These are phyloP conservation scores for Syrmaticus mikado DNA, from an alignment of 2,113 vertebrate species.

Conservation along the genomic window DNA sequence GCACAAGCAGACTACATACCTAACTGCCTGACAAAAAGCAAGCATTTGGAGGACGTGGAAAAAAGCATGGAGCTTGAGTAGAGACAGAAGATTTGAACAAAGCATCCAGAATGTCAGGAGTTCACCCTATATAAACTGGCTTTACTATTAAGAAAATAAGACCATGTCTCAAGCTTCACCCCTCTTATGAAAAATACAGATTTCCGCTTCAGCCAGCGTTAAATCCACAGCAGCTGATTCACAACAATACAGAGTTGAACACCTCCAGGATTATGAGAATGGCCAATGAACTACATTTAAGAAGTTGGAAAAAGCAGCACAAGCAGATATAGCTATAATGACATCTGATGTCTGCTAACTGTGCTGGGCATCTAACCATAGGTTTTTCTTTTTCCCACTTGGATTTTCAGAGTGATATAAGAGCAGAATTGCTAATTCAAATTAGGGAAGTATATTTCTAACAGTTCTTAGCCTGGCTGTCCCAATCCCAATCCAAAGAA, in stretches of 20 bases:
- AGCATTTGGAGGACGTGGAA: not conserved
- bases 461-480: not conserved
- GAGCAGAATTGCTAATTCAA: not conserved
- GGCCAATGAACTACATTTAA: not conserved
- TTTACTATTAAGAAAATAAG: not conserved
- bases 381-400: not conserved
- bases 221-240: not conserved
- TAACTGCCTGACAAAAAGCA: not conserved
- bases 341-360: not conserved
- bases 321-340: not conserved
- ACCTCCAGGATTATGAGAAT: not conserved
- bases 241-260: not conserved
- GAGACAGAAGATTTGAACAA: not conserved
- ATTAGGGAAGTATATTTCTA: too few species aligned
- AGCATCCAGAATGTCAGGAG: not conserved
- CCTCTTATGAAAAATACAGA: not conserved
- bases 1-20: not conserved
- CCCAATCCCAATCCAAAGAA: not conserved
- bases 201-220: not conserved
- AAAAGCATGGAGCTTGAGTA: not conserved
- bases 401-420: not conserved
- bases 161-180: not conserved
- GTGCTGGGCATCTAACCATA: not conserved
- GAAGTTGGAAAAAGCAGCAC: not conserved
- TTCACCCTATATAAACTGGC: not conserved